phyloP scores from a whole-genome alignment of 2,888 invertebrate species.

The Ametastegia equiseti region DNA sequence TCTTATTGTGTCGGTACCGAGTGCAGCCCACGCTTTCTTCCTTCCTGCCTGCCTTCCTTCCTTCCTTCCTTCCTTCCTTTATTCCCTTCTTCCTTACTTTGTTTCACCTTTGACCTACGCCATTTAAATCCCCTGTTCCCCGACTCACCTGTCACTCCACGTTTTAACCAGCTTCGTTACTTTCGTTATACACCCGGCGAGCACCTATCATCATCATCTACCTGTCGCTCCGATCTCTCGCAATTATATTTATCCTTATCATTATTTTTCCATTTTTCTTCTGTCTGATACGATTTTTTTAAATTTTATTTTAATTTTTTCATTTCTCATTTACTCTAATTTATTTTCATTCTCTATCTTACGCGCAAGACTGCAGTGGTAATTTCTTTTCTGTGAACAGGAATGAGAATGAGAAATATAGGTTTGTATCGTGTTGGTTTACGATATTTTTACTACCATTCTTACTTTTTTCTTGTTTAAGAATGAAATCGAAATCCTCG shows the following conservation, averaged over 20 bases:
- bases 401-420: too few species aligned
- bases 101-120: conserved; percentile 33
- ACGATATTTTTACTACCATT: too few species aligned
- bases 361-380: too few species aligned
- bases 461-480: too few species aligned
- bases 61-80: background rate
- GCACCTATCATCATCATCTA: background rate
- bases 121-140: background rate
- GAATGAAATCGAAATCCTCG: too few species aligned
- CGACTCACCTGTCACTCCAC: conserved; percentile 11
- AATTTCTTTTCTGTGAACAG: too few species aligned
- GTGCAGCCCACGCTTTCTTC: background rate
- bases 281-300: too few species aligned
- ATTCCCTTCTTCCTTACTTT: background rate
- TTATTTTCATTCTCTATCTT: too few species aligned
- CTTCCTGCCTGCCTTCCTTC: conserved; percentile 1
- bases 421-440: too few species aligned
- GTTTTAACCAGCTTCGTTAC: conserved; percentile 14
- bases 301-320: too few species aligned
- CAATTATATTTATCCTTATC: background rate
- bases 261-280: too few species aligned
- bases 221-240: conserved; percentile 1
- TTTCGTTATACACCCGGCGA: background rate
- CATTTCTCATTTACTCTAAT: too few species aligned
- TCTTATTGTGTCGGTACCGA: conserved; percentile 3